A percentile compares a stretch with the other conserved stretches of the same genome.
Evolutionary conservation across 2,797 vertebrate species (phyloP).

Genomic region (Echiichthys vipera): DNA sequence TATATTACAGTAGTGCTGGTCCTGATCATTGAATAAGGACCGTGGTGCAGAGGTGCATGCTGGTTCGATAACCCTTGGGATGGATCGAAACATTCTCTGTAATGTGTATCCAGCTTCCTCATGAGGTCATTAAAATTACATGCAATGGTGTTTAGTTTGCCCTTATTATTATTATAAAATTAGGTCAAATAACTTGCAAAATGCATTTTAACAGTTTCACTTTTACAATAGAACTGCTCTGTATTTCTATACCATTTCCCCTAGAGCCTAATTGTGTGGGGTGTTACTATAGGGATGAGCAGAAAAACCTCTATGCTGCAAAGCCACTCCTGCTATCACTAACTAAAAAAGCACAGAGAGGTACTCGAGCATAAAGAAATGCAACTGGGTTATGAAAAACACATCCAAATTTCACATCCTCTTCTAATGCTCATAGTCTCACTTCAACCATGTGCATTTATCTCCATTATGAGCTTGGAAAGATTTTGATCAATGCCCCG

Average conservation of each 20-base stretch:
- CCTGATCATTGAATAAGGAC: conserved; percentile 10
- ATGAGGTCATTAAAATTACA: conserved; percentile 12
- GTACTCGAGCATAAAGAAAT: conserved; percentile 12
- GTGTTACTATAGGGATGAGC: background rate
- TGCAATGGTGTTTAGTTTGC: conserved; percentile 7
- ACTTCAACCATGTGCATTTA: conserved; percentile 25
- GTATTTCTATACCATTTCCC: background rate
- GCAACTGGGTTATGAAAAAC: conserved; percentile 28
- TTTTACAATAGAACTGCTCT: background rate
- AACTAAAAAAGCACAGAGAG: conserved; percentile 14
- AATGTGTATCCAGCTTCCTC: conserved; percentile 13
- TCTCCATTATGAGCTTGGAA: conserved; percentile 21
- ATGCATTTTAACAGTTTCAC: background rate
- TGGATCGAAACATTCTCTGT: conserved; percentile 12
- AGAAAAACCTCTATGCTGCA: background rate
- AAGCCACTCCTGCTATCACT: conserved; percentile 2
- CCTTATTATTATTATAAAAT: conserved; percentile 1
- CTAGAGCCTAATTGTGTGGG: background rate
- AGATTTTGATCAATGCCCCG: conserved; percentile 26
- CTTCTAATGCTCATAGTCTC: conserved; percentile 32
- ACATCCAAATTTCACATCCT: conserved; percentile 2
- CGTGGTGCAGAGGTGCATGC: conserved; percentile 8
- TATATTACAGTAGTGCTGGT: background rate
- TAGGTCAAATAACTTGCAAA: background rate
- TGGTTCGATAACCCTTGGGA: conserved; percentile 6